These are phyloP conservation scores for Meandrina meandrites DNA, from an alignment of 92 coral and sea anemone species.

Conservation along the genomic window DNA sequence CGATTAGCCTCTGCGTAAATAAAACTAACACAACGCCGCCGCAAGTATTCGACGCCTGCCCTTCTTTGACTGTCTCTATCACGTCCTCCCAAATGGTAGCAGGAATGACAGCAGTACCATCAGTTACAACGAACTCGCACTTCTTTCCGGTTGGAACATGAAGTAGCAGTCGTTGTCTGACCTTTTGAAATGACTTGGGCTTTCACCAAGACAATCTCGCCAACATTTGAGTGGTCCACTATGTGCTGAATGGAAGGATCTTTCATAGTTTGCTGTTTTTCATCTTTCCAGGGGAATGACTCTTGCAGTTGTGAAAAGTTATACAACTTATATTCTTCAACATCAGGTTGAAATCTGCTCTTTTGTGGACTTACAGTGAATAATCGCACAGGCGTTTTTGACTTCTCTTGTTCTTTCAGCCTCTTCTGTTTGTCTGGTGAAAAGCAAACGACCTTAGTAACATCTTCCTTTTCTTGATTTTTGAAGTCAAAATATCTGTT, in stretches of 20 bases:
- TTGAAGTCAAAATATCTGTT: constrained; percentile 41
- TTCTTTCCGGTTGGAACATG: constrained; percentile 45
- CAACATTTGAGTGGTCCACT: constrained; percentile 28
- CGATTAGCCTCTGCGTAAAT: too few relatives aligned
- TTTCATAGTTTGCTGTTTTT: constrained; percentile 12
- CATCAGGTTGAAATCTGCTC: constrained; percentile 48
- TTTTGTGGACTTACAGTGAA: constrained; percentile 49
- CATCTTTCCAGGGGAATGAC: constrained; percentile 56
- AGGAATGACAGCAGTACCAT: constrained; percentile 46
- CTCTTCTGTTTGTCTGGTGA: constrained; percentile 34
- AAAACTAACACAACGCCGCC: too few relatives aligned
- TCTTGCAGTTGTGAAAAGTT: constrained; percentile 54
- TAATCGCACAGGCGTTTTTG: constrained; percentile 34
- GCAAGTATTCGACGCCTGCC: too few relatives aligned
- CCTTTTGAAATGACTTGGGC: constrained; percentile 39
- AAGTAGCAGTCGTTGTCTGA: constrained; percentile 37
- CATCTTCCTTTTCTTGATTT: constrained; percentile 34
- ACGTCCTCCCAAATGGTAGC: constrained; percentile 48
- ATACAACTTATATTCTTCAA: constrained; percentile 48
- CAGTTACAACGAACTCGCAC: constrained; percentile 45
- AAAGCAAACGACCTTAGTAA: constrained; percentile 46
- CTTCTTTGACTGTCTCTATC: constrained; percentile 35
- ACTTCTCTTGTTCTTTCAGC: constrained; percentile 37
- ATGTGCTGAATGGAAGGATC: constrained; percentile 25
- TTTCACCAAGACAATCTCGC: constrained; percentile 51